These are phyloP conservation scores for Mastacembelus armatus DNA, from an alignment of 2,797 vertebrate species.

Conservation along the genomic window DNA sequence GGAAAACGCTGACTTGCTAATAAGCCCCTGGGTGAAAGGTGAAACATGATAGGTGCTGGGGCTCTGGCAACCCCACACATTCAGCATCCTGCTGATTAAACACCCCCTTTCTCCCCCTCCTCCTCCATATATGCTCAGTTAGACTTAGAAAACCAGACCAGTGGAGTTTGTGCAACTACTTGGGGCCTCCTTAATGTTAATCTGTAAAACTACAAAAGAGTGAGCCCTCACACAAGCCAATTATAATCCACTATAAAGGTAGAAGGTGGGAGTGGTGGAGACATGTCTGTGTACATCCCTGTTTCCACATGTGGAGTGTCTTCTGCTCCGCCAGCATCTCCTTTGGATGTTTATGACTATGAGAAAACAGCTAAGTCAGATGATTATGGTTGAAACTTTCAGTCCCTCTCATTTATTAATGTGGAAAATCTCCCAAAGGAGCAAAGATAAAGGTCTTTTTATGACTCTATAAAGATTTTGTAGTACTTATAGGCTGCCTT, in stretches of 20 bases:
- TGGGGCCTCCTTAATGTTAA: conserved; percentile 63
- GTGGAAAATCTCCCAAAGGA: conserved; percentile 43
- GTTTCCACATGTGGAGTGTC: conserved; percentile 49
- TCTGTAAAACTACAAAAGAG: conserved; percentile 87
- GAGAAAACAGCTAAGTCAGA: conserved; percentile 63
- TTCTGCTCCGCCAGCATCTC: conserved; percentile 53
- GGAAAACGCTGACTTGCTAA: conserved; percentile 76
- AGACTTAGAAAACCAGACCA: conserved; percentile 65
- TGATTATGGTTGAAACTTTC: conserved; percentile 47
- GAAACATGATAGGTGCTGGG: conserved; percentile 69
- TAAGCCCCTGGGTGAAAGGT: conserved; percentile 60
- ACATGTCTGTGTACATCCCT: conserved; percentile 35
- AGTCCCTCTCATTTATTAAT: conserved; percentile 41
- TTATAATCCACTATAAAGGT: conserved; percentile 67
- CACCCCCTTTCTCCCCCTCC: conserved; percentile 16
- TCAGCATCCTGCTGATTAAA: conserved; percentile 71
- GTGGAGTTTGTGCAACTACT: conserved; percentile 44
- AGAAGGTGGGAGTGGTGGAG: conserved; percentile 43
- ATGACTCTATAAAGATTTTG: conserved; percentile 29
- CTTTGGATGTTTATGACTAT: conserved; percentile 72
- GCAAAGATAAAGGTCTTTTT: conserved; percentile 34
- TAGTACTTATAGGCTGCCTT: conserved; percentile 4
- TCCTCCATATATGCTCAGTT: conserved; percentile 1
- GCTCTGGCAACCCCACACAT: conserved; percentile 49
- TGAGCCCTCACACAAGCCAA: conserved; percentile 63